Conservation (phyloP, 1,140 invertebrate species). For the Matsumurasca onukii region DNA sequence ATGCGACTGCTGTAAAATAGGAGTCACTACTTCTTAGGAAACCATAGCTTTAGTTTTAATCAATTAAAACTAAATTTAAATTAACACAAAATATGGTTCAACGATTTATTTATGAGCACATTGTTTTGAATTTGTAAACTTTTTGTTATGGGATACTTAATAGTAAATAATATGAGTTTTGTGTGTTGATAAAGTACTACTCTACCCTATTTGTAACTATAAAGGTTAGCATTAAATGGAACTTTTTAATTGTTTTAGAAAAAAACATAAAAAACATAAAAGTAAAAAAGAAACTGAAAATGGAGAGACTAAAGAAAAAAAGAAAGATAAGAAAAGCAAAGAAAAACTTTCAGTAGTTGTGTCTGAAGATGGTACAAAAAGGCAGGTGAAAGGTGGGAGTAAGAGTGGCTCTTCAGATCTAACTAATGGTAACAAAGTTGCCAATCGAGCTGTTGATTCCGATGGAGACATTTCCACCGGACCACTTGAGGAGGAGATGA, state of each 20-base stretch:
- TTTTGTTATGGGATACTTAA: too few relatives aligned
- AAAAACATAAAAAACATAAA: constrained; percentile 53
- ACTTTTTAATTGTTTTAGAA: constrained; percentile 47
- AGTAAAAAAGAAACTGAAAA: constrained; percentile 49
- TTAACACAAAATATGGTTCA: too few relatives aligned
- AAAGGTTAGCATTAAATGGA: too few relatives aligned
- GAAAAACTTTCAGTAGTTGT: constrained; percentile 26
- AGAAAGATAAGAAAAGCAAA: constrained; percentile 43
- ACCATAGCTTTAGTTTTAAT: too few relatives aligned
- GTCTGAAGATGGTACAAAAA: constrained; percentile 30
- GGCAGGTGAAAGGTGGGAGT: constrained; percentile 43
- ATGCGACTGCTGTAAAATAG: too few relatives aligned
- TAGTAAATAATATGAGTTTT: too few relatives aligned
- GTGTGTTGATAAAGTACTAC: too few relatives aligned
- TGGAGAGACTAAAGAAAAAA: constrained; percentile 47
- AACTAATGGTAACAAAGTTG: constrained; percentile 34
- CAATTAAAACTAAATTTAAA: too few relatives aligned
- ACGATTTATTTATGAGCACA: too few relatives aligned
- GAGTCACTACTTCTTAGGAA: too few relatives aligned
- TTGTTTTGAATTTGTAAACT: too few relatives aligned
- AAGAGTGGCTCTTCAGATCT: constrained; percentile 42
- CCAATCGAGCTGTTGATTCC: constrained; percentile 62
- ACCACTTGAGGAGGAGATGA: constrained; percentile 77
- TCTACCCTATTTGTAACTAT: too few relatives aligned
- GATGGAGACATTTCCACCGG: constrained; percentile 69